Evolutionary conservation across 1,140 invertebrate species (phyloP).

Genomic region (Trissolcus basalis): DNA sequence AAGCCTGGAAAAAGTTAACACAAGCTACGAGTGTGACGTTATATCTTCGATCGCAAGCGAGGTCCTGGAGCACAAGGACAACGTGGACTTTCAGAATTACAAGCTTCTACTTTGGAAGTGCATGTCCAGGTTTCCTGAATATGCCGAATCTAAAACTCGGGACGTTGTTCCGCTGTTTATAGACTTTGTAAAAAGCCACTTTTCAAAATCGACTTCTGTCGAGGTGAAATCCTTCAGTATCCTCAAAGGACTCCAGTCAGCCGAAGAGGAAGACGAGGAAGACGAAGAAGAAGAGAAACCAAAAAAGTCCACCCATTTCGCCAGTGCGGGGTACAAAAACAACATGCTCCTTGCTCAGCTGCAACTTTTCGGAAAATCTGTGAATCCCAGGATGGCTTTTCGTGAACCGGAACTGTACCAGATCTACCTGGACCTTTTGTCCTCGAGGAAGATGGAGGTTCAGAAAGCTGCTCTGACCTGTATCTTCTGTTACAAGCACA

Average conservation of each 20-base stretch:
- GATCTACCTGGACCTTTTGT: slow-evolving; percentile 87
- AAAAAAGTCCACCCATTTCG: slow-evolving; percentile 7
- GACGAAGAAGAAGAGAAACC: slow-evolving; percentile 42
- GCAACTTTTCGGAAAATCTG: slow-evolving; percentile 86
- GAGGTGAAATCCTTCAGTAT: slow-evolving; percentile 75
- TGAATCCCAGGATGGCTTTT: slow-evolving; percentile 87
- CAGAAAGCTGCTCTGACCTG: slow-evolving; percentile 92
- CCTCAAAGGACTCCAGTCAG: slow-evolving; percentile 59
- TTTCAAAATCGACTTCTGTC: slow-evolving; percentile 75
- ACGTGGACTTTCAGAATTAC: slow-evolving; percentile 85
- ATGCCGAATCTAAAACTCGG: slow-evolving; percentile 86
- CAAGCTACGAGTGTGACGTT: slow-evolving; percentile 62
- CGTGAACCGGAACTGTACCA: slow-evolving; percentile 84
- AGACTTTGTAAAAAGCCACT: slow-evolving; percentile 82
- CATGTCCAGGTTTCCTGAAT: slow-evolving; percentile 83
- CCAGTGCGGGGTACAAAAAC: slow-evolving; percentile 72
- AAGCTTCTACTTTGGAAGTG: slow-evolving; percentile 87
- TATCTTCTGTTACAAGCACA: slow-evolving; percentile 88
- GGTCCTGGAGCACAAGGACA: slow-evolving; percentile 73
- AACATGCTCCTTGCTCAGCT: slow-evolving; percentile 84
- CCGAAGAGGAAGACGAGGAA: slow-evolving; percentile 65
- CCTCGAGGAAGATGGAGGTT: slow-evolving; percentile 84
- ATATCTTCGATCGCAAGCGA: slow-evolving; percentile 48
- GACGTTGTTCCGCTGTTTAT: slow-evolving; percentile 87
- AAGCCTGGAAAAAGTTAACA: slow-evolving; percentile 51